Evolutionary conservation across 1,140 invertebrate species (phyloP).

Genomic region (Agraylea sexmaculata): DNA sequence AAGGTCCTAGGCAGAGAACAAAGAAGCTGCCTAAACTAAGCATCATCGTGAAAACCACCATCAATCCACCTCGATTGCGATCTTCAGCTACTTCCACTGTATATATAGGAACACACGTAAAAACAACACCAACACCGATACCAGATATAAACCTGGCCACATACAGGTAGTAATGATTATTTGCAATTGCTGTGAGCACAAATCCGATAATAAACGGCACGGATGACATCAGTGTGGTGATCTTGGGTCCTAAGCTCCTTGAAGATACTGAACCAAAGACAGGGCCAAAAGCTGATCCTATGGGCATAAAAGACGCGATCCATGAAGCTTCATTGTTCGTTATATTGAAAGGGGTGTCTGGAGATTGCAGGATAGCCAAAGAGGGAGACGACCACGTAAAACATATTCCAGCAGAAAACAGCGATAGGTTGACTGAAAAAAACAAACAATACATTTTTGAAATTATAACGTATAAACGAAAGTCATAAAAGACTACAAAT

Average conservation of each 20-base stretch:
- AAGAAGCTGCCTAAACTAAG: constrained; percentile 14
- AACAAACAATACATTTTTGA: constrained; percentile 12
- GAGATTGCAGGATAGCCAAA: constrained; percentile 17
- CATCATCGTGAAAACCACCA: constrained; percentile 17
- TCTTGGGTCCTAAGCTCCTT: constrained; percentile 27
- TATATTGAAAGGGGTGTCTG: constrained; percentile 16
- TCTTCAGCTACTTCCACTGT: constrained; percentile 35
- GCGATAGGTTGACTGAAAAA: constrained; percentile 14
- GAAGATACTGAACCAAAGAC: constrained; percentile 21
- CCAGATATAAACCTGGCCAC: constrained; percentile 35
- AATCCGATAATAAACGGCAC: constrained; percentile 23
- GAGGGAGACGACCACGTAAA: constrained; percentile 20
- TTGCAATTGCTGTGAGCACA: constrained; percentile 30
- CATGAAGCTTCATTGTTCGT: constrained; percentile 22
- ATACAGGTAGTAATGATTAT: constrained; percentile 27
- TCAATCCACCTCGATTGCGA: constrained; percentile 20
- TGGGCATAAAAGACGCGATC: constrained; percentile 18
- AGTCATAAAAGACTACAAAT: too few relatives aligned
- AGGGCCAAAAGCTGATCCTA: constrained; percentile 19
- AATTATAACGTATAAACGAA: too few relatives aligned
- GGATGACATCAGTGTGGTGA: constrained; percentile 22
- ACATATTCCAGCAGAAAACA: constrained; percentile 17
- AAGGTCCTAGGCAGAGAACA: constrained; percentile 12
- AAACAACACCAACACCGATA: constrained; percentile 30
- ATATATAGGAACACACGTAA: constrained; percentile 35